Base-by-base conservation (phyloP, 2,113 vertebrate genomes). In the Rostratula benghalensis region DNA sequence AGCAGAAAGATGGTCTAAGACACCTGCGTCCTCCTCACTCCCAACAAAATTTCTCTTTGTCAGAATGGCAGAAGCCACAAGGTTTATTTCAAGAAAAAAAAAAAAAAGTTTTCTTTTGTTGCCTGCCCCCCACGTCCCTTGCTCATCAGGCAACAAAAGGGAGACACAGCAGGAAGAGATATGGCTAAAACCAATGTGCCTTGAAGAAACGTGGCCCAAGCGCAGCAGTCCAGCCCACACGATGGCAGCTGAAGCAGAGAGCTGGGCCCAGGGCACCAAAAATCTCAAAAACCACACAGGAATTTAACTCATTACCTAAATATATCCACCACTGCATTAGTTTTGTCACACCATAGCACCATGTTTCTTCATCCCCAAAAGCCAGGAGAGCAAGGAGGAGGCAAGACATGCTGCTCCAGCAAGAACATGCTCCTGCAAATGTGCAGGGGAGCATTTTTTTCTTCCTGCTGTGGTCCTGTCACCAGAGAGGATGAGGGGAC, bases 21-120 rank as follows among this genome's bases (percentile, higher is more conserved):
- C 0, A 1, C 9, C 14, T 0, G 0, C 14, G 43, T 39, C 20
- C 43, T 78, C 30, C 43, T 78, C 30, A 54, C 25, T 85, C 33
- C 33, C 30, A 30, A 18, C 10, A 54, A 30, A 54, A 15, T 59
- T 91, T 60, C 60, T 45, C 33, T 77, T 39, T 41, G 22, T 59
- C 51, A 89, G 51, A 75, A 78, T 8, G 43, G 61, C 39, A 91
- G 59, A 70, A 68, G 56, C 20, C 27, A 60, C 7, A 60, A 31
- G 24, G 13, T 64, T 33, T 54, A 30, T 24, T 71, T 75, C 39
- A 65, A 51, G 27, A 6, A 23, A n/a, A 31, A 53, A 53, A 33
- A 33, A 33, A 7, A 22, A n/a, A n/a, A n/a, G n/a, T n/a, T n/a
- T n/a, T n/a, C n/a, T n/a, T n/a, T n/a, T n/a, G n/a, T n/a, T n/a